Conservation (phyloP, 2,113 vertebrate genomes). For the Phasianus colchicus region DNA sequence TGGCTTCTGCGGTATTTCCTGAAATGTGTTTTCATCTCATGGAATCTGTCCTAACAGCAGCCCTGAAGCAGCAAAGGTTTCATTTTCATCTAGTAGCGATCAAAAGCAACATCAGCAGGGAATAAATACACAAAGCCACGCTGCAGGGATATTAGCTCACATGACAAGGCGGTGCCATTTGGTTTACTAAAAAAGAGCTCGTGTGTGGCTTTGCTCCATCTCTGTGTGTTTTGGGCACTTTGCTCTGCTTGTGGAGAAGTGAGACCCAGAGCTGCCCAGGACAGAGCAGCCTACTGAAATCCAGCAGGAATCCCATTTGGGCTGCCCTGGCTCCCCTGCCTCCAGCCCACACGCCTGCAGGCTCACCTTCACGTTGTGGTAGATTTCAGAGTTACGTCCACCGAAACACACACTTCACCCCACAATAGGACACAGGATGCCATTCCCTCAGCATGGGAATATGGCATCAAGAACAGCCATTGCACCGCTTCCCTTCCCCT, state of each 20-base stretch:
- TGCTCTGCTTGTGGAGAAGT: neutral
- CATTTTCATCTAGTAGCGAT: constrained; percentile 57
- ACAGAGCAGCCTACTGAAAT: neutral
- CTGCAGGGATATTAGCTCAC: constrained; percentile 23
- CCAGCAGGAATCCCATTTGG: neutral
- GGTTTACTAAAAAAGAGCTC: constrained; percentile 50
- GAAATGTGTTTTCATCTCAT: constrained; percentile 34
- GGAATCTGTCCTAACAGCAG: constrained; percentile 42
- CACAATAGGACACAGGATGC: neutral
- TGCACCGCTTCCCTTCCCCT: neutral
- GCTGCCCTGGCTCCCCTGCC: neutral
- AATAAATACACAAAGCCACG: constrained; percentile 39
- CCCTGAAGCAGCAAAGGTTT: constrained; percentile 40
- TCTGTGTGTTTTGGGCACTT: neutral
- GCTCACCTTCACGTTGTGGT: fast-evolving
- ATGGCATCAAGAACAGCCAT: neutral
- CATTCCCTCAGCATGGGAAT: neutral
- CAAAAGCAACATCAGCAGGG: constrained; percentile 61
- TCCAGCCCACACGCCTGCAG: neutral
- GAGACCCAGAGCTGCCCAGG: neutral
- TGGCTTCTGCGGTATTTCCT: constrained; percentile 43
- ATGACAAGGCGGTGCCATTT: constrained; percentile 42
- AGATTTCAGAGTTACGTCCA: neutral
- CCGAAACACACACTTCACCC: neutral
- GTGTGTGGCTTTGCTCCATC: neutral